These are phyloP conservation scores for Gisinianus flammeolus DNA, from an alignment of 2,888 invertebrate species.

Conservation along the genomic window DNA sequence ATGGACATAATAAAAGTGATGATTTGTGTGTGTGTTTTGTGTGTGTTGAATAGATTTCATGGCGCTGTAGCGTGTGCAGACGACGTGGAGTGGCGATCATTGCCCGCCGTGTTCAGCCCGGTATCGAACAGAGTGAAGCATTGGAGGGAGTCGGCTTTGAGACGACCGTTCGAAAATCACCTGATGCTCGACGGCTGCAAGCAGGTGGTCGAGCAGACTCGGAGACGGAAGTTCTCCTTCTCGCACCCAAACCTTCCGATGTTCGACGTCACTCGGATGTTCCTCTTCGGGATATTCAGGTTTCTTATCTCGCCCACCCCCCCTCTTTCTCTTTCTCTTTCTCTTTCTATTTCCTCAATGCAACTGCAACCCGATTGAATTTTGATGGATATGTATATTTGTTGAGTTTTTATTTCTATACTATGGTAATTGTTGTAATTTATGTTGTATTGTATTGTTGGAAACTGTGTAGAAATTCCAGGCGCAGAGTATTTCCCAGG, in stretches of 20 bases:
- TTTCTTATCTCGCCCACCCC: too few relatives aligned
- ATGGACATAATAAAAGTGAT: too few relatives aligned
- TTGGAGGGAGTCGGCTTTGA: slow-evolving; percentile 57
- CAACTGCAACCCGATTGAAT: too few relatives aligned
- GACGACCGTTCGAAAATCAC: slow-evolving; percentile 54
- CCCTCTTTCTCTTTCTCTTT: too few relatives aligned
- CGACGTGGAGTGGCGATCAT: slow-evolving; percentile 59
- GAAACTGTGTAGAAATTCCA: too few relatives aligned
- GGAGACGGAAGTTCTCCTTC: slow-evolving; percentile 57
- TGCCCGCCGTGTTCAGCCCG: slow-evolving; percentile 56
- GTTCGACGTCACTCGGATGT: slow-evolving; percentile 58
- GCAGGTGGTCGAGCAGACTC: slow-evolving; percentile 56
- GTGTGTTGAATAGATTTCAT: slow-evolving; percentile 78
- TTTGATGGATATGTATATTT: too few relatives aligned
- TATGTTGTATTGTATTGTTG: too few relatives aligned
- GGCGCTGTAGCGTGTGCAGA: slow-evolving; percentile 89
- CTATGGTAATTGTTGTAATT: too few relatives aligned
- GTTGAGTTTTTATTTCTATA: too few relatives aligned
- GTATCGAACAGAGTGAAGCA: slow-evolving; percentile 56
- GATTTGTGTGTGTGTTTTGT: too few relatives aligned
- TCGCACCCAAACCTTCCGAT: slow-evolving; percentile 57
- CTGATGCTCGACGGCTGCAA: slow-evolving; percentile 47
- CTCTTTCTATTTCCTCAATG: too few relatives aligned
- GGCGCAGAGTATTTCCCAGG: slow-evolving; percentile 48
- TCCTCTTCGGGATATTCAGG: slow-evolving; percentile 57